Evolutionary conservation across 1,140 invertebrate species (phyloP).

Genomic region (Brachionus rotundiformis): DNA sequence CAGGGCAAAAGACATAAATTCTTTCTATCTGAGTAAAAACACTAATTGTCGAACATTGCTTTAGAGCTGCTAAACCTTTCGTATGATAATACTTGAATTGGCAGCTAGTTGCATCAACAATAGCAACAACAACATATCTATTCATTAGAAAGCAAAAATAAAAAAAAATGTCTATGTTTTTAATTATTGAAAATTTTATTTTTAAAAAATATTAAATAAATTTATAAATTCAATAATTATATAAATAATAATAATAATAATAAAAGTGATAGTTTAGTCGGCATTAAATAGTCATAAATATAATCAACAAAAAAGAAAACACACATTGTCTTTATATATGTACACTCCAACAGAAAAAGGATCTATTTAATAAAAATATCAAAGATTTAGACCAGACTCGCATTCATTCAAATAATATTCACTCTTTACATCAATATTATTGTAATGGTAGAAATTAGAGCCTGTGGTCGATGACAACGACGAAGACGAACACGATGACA

Average conservation of each 20-base stretch:
- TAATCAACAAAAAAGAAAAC: no score
- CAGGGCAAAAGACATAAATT: no score
- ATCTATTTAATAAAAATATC: background rate
- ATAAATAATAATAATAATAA: no score
- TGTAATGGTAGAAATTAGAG: slow-evolving; percentile 7
- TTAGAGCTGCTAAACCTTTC: no score
- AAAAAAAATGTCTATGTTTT: no score
- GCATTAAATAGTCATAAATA: background rate
- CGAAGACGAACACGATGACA: slow-evolving; percentile 17
- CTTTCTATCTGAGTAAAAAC: no score
- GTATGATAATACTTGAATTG: no score
- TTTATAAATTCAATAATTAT: background rate
- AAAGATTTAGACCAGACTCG: background rate
- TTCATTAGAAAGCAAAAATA: no score
- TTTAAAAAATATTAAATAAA: background rate
- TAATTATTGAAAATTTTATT: slow-evolving; percentile 1
- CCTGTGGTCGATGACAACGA: background rate
- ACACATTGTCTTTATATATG: background rate
- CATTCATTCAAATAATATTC: slow-evolving; percentile 19
- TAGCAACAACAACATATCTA: no score
- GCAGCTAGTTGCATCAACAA: no score
- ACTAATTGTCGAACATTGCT: no score
- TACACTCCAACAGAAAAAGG: background rate
- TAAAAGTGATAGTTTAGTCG: background rate
- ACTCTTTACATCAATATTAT: background rate